Evolutionary conservation across 2,888 invertebrate genomes (phyloP), one percentile per base, ranked within the genome.

Genomic region (Heliconius charithonia): DNA sequence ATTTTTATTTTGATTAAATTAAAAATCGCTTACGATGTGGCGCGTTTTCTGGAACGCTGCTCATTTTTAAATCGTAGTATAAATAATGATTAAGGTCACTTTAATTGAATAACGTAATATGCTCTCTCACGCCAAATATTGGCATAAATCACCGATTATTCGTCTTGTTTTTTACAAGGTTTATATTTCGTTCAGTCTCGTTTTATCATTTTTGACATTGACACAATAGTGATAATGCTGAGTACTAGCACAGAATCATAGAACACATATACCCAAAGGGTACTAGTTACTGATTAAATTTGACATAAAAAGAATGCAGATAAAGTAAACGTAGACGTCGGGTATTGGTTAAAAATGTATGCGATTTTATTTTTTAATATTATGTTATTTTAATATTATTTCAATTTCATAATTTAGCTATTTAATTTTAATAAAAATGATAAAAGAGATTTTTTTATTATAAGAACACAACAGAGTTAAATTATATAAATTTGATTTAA

Each of bases 11-110:
- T 22, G 7, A 51, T 19, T 19, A 65, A 37, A 51, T 56, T 67
- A 81, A 73, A 75, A 75, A 69, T 73, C 81, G 90, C 94, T 91
- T 89, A 95, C 95, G 94, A 81, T 93, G 88, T 16, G 95, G 95
- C 9, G 94, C 93, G 82, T 93, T 93, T 63, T 93, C 92, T 79
- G 94, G 94, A 78, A 94, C 88, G 69, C 82, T 82, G 83, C 90
- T 92, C 94, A 95, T 95, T 29, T 78, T 88, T n/a, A 32, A 32
- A 59, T 59, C 1, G 32, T 59, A 16, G 6, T 25, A 9, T 25
- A 41, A 16, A 41, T 41, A 41, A 69, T 69, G 25, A 0, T 16
- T 69, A 69, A 69, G 25, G 41, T 25, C 63, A 59, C 63, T 72
- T 72, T n/a, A 56, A 72, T 29, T 22, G 29, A 7, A 59, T 6